These are phyloP conservation scores for Pristionchus pacificus DNA, from an alignment of 1,140 invertebrate species.

Conservation along the genomic window DNA sequence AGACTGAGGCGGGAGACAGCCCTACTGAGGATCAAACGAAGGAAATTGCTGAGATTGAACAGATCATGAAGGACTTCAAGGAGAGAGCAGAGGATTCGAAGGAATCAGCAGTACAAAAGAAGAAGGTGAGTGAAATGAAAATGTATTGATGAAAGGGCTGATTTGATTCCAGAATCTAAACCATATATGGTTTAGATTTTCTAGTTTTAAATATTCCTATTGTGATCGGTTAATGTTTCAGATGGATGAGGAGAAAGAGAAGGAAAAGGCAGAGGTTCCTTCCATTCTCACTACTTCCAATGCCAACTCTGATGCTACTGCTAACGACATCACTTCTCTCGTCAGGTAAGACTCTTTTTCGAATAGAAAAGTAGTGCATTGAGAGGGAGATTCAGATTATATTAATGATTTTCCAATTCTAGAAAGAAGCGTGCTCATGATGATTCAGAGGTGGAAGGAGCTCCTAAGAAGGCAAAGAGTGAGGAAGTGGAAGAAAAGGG, in stretches of 20 bases:
- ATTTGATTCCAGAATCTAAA: too few relatives aligned
- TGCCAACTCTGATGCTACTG: background rate
- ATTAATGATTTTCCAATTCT: too few relatives aligned
- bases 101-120: background rate
- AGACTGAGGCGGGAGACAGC: background rate
- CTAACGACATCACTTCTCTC: background rate
- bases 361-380: background rate
- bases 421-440: background rate
- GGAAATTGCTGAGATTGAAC: background rate
- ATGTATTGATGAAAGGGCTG: too few relatives aligned
- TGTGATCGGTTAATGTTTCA: too few relatives aligned
- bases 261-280: background rate
- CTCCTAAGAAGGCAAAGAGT: background rate
- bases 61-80: background rate
- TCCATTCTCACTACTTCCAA: background rate
- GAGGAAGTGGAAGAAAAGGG: background rate
- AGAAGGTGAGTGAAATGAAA: background rate
- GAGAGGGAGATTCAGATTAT: background rate
- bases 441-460: background rate
- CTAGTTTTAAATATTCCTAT: too few relatives aligned
- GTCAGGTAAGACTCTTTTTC: too few relatives aligned
- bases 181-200: too few relatives aligned
- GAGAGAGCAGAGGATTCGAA: background rate
- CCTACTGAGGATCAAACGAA: background rate
- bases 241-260: background rate